Conservation (phyloP, 1,140 invertebrate genomes). For the Paralvinella palmiformis region DNA sequence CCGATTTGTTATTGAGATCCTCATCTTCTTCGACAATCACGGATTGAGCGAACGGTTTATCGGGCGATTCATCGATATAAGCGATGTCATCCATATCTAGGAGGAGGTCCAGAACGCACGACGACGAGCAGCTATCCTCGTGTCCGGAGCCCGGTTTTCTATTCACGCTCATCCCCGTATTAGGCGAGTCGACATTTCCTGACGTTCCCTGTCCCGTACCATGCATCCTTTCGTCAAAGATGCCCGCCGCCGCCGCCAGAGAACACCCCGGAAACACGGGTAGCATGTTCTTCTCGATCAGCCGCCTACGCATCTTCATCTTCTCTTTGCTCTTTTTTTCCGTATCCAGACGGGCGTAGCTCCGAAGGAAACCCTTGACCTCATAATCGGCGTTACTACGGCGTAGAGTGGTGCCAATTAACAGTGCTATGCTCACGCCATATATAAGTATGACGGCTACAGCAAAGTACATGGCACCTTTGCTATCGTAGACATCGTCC, state of each 20-base stretch:
- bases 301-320: slow-evolving; percentile 6
- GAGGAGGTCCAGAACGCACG: too few species aligned
- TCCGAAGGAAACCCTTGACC: slow-evolving; percentile 14
- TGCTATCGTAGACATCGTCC: neutral
- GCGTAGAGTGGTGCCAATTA: slow-evolving; percentile 9
- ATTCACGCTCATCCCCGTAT: too few species aligned
- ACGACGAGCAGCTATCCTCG: too few species aligned
- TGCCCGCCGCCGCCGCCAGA: neutral
- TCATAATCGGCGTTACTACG: neutral
- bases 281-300: slow-evolving; percentile 12
- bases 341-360: slow-evolving; percentile 15
- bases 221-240: too few species aligned
- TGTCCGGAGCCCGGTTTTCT: too few species aligned
- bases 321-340: slow-evolving; percentile 11
- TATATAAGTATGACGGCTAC: slow-evolving; percentile 19
- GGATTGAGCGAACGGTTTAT: too few species aligned
- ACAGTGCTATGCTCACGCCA: slow-evolving; percentile 16
- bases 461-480: slow-evolving; percentile 19
- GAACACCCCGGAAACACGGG: slow-evolving; percentile 4
- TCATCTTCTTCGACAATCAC: too few species aligned
- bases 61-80: too few species aligned
- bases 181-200: too few species aligned
- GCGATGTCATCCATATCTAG: too few species aligned
- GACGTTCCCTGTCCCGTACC: too few species aligned
- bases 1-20: too few species aligned